Percentiles rank a stretch among this genome's conserved stretches.
These are phyloP conservation scores for Aphaenogaster rudis DNA, from an alignment of 1,140 invertebrate genomes.

Conservation along the genomic window DNA sequence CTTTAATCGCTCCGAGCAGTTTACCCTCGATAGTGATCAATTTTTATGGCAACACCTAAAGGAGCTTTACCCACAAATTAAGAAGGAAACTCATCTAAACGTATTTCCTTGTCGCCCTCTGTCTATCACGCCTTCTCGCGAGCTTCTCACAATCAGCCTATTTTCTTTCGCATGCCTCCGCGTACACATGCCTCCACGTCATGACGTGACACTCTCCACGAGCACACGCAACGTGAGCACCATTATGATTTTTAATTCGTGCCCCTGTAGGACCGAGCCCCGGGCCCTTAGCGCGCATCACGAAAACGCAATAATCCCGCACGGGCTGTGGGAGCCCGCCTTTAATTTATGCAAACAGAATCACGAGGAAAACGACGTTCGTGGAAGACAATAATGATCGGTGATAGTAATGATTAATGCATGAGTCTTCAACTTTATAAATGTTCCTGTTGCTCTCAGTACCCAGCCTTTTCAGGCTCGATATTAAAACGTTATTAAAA, in stretches of 20 bases:
- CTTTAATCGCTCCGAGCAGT: neutral
- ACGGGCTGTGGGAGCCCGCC: neutral
- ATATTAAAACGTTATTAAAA: constrained; percentile 49
- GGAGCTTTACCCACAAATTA: neutral
- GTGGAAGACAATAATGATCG: constrained; percentile 50
- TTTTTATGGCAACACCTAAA: neutral
- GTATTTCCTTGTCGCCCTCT: constrained; percentile 4
- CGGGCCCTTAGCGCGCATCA: constrained; percentile 7
- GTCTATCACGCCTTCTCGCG: neutral
- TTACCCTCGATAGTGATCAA: neutral
- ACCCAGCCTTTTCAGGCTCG: neutral
- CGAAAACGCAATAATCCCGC: constrained; percentile 48
- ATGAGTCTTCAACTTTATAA: constrained; percentile 30
- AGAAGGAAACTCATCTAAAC: neutral
- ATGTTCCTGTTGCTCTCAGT: neutral
- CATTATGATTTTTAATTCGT: constrained; percentile 65
- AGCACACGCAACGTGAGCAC: constrained; percentile 59
- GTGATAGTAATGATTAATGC: constrained; percentile 50
- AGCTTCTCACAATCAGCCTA: constrained; percentile 6
- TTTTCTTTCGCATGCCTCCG: constrained; percentile 69
- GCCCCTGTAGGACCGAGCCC: neutral
- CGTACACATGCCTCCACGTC: constrained; percentile 68
- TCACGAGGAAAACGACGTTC: constrained; percentile 39
- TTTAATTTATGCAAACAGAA: constrained; percentile 49
- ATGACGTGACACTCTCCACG: constrained; percentile 68